Evolutionary conservation across 2,113 vertebrate species (phyloP), one percentile per base, ranked within the genome.

Genomic region (Pygoscelis adeliae): DNA sequence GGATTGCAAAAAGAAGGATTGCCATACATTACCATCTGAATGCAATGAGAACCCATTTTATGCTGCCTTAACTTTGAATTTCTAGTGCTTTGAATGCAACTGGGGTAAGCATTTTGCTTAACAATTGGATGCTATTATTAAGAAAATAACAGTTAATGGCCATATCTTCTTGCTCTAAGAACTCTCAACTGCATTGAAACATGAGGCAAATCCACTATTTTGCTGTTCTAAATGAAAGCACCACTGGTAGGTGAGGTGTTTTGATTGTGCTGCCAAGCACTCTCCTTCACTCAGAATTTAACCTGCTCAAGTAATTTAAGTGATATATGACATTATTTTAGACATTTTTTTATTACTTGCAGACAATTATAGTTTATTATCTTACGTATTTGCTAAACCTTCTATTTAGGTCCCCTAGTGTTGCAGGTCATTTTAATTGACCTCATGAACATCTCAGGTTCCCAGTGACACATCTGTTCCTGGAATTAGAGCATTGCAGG

Each of bases 121-220:
- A 96, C 96, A 94, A 93, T 81, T 55, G 87, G 84, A 90, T 92
- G 70, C 78, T 66, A 52, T 95, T 95, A 94, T 95, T 96, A 97
- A 95, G 93, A 83, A 98, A 97, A 96, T 93, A 97, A 89, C 85
- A 91, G 91, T 96, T 97, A 98, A 96, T 95, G 84, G 89, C 84
- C 78, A 76, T 79, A 90, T 93, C 92, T 82, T 73, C 91, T 85
- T 90, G 85, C 95, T 97, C 76, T 70, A 50, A 87, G 95, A 94
- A 89, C 93, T 80, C 85, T 67, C 55, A 89, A 81, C 83, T 46
- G 69, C 89, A 65, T 1, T 83, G 89, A 96, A 93, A 96, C 78
- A 78, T 4, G 82, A 95, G 76, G 73, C 56, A 94, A 91, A 97
- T 83, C 72, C 73, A 29, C 78, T 72, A 53, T 91, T 93, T 95